Percentiles rank a stretch among this genome's conserved stretches.
Evolutionary conservation across 2,888 invertebrate species (phyloP).

Genomic region (Stenurella melanura): DNA sequence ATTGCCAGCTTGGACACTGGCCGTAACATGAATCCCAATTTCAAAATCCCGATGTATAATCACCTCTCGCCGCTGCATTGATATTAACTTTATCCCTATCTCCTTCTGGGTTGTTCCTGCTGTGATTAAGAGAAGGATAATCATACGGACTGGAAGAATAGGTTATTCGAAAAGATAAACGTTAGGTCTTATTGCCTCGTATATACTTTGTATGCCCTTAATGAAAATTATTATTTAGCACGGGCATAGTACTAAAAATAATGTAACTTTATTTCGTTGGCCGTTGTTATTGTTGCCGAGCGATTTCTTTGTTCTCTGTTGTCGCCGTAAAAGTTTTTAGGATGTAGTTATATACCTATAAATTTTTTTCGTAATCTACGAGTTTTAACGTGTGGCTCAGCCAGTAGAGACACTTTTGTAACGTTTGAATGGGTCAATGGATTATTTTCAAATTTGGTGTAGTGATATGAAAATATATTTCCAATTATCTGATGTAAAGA

Average conservation of each 20-base stretch:
- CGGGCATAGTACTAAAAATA: conserved; percentile 42
- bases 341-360: not conserved
- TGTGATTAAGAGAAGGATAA: conserved; percentile 43
- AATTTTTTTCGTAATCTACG: too few relatives aligned
- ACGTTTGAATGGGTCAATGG: too few relatives aligned
- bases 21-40: conserved; percentile 71
- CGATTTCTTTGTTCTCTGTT: not conserved
- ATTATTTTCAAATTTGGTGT: too few relatives aligned
- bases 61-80: conserved; percentile 57
- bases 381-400: too few relatives aligned
- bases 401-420: too few relatives aligned
- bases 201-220: conserved; percentile 54
- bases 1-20: conserved; percentile 64
- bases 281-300: not conserved
- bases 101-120: conserved; percentile 33
- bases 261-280: conserved; percentile 29
- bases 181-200: conserved; percentile 56
- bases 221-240: conserved; percentile 59
- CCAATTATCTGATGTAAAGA: too few relatives aligned
- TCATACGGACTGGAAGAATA: conserved; percentile 45
- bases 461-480: too few relatives aligned
- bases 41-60: conserved; percentile 68
- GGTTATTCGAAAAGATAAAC: conserved; percentile 55
- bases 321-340: not conserved
- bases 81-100: conserved; percentile 52